Evolutionary conservation across 2,888 invertebrate genomes (phyloP).

Genomic region (Hemaris fuciformis): DNA sequence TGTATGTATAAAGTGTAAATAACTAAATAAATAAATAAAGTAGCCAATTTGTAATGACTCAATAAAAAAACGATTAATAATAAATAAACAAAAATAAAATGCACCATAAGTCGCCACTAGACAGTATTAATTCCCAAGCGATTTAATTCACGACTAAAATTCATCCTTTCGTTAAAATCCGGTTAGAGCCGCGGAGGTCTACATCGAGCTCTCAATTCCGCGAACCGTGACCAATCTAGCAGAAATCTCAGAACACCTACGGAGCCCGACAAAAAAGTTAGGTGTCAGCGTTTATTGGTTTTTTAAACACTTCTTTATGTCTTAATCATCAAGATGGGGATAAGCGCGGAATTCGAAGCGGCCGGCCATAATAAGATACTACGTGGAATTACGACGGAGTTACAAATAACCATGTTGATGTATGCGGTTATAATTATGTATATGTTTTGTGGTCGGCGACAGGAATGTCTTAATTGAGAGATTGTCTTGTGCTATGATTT

Average conservation of each 20-base stretch:
- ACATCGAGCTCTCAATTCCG: constrained; percentile 22
- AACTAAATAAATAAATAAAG: too few relatives aligned
- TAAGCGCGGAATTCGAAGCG: background rate
- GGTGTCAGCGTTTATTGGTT: constrained; percentile 17
- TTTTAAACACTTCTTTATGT: constrained; percentile 10
- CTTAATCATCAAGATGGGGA: constrained; percentile 7
- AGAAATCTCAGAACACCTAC: constrained; percentile 36
- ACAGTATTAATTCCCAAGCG: too few relatives aligned
- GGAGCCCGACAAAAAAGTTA: constrained; percentile 14
- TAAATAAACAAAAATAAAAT: too few relatives aligned
- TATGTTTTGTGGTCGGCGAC: background rate
- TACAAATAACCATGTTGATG: background rate
- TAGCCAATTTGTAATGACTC: too few relatives aligned
- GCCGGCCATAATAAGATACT: background rate
- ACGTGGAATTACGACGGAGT: background rate
- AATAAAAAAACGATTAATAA: too few relatives aligned
- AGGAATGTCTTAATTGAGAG: background rate
- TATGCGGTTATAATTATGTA: background rate
- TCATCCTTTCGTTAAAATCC: background rate
- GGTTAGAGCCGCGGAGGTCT: constrained; percentile 9
- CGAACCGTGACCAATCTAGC: constrained; percentile 37
- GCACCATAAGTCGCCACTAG: too few relatives aligned
- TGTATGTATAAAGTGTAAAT: too few relatives aligned
- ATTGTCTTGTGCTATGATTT: too few relatives aligned
- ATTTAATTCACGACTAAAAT: background rate